phyloP scores from a whole-genome alignment of 1,140 invertebrate species.

The Polyergus mexicanus region DNA sequence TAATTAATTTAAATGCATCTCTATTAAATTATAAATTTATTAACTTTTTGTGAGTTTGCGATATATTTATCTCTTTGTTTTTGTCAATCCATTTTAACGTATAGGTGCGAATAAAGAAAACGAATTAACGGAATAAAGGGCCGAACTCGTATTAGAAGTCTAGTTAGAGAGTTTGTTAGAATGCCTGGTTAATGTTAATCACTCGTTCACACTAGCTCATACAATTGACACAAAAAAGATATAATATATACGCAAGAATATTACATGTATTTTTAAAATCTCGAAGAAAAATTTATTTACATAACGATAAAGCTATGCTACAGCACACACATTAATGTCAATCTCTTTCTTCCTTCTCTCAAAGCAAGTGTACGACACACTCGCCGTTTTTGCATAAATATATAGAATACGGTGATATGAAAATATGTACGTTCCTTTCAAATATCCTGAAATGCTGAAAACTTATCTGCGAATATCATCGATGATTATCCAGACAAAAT shows the following conservation, averaged over 20 bases:
- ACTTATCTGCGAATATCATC: constrained; percentile 3
- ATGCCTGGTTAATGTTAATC: constrained; percentile 68
- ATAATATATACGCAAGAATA: constrained; percentile 21
- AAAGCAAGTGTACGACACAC: constrained; percentile 25
- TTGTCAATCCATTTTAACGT: background rate
- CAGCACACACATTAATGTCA: constrained; percentile 56
- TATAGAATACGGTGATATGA: background rate
- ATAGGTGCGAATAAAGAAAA: no score
- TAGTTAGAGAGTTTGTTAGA: constrained; percentile 71
- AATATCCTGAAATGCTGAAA: constrained; percentile 19
- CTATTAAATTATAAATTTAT: background rate
- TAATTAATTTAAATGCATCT: background rate
- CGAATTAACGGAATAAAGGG: constrained; percentile 16
- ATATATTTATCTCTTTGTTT: background rate
- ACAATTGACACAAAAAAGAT: constrained; percentile 41
- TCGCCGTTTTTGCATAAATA: constrained; percentile 20
- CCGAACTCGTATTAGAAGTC: constrained; percentile 60
- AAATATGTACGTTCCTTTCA: constrained; percentile 3
- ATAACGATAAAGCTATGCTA: constrained; percentile 15
- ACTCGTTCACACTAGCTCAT: constrained; percentile 65
- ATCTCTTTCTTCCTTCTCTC: constrained; percentile 72
- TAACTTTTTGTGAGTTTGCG: background rate
- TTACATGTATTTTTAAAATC: constrained; percentile 17
- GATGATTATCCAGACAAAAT: constrained; percentile 18
- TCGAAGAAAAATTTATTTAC: constrained; percentile 36